These are phyloP conservation scores for Coilia nasus DNA, from an alignment of 2,797 vertebrate genomes.

Conservation along the genomic window DNA sequence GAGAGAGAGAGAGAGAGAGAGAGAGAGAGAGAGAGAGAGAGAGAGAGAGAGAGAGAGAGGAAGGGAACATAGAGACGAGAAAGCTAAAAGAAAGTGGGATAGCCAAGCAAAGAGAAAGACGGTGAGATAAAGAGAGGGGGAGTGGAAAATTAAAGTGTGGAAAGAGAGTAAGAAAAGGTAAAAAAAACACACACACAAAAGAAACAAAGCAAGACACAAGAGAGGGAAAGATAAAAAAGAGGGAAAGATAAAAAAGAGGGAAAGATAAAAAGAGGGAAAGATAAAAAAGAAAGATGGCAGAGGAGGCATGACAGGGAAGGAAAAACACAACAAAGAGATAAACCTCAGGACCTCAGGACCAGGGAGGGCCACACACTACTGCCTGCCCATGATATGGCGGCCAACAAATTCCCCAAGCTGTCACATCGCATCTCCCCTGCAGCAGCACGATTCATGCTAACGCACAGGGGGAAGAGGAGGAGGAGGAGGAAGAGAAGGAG, in stretches of 20 bases:
- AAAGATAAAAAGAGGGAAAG: too few relatives aligned
- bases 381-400: constrained; percentile 2
- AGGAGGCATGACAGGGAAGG: background rate
- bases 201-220: too few relatives aligned
- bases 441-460: background rate
- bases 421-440: constrained; percentile 13
- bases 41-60: too few relatives aligned
- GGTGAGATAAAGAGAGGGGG: too few relatives aligned
- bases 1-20: background rate
- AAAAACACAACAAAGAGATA: background rate
- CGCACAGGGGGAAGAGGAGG: background rate
- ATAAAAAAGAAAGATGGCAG: too few relatives aligned
- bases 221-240: too few relatives aligned
- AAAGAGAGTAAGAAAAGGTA: too few relatives aligned
- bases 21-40: background rate
- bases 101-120: background rate
- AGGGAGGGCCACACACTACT: background rate
- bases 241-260: too few relatives aligned
- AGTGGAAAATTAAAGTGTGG: too few relatives aligned
- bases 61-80: too few relatives aligned
- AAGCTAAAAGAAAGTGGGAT: too few relatives aligned
- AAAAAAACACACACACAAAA: too few relatives aligned
- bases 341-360: background rate
- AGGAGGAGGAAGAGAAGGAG: background rate
- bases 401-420: background rate